Evolutionary conservation across 2,888 invertebrate genomes (phyloP).

Genomic region (Pteria penguin): DNA sequence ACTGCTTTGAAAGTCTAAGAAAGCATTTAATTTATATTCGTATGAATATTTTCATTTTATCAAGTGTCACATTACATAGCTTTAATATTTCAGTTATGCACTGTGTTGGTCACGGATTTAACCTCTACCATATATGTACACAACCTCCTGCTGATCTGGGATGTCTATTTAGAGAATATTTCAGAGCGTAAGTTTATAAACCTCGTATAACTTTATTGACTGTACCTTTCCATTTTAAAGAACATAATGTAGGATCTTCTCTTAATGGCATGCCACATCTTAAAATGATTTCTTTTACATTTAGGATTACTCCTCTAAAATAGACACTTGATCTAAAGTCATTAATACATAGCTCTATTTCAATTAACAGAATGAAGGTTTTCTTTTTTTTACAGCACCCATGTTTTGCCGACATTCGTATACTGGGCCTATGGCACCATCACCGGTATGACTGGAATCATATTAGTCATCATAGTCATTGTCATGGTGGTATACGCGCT

Average conservation of each 20-base stretch:
- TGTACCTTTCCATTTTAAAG: neutral
- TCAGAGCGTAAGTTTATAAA: constrained; percentile 59
- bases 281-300: no score
- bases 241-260: neutral
- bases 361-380: no score
- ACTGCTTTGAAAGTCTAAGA: no score
- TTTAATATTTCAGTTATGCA: constrained; percentile 83
- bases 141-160: constrained; percentile 80
- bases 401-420: constrained; percentile 83
- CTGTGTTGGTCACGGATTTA: constrained; percentile 83
- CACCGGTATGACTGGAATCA: constrained; percentile 83
- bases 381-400: constrained; percentile 80
- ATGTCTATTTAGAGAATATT: constrained; percentile 69
- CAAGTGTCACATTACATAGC: no score
- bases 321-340: no score
- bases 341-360: no score
- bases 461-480: constrained; percentile 81
- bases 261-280: no score
- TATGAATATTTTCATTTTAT: no score
- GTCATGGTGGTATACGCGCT: constrained; percentile 83
- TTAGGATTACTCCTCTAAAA: no score
- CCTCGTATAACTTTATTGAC: neutral
- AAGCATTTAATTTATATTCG: no score
- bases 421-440: constrained; percentile 83
- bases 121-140: constrained; percentile 85